Conservation (phyloP, 2,888 invertebrate genomes). For the Molanna angustata region DNA sequence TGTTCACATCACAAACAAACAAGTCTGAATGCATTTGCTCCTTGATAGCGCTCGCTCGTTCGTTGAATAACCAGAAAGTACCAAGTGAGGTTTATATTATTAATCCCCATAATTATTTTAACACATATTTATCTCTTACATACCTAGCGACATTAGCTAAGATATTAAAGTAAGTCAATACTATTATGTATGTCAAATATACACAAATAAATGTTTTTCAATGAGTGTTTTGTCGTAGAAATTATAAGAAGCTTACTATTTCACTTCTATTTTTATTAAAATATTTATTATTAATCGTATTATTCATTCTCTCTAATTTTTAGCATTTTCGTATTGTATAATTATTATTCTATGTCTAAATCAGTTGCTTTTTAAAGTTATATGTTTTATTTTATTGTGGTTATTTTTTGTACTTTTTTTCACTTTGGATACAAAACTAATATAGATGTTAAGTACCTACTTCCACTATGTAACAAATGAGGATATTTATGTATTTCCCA, state of each 20-base stretch:
- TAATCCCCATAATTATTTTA: constrained; percentile 22
- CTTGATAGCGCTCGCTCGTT: constrained; percentile 20
- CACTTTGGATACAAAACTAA: constrained; percentile 20
- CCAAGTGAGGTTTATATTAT: constrained; percentile 25
- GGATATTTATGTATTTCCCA: no score
- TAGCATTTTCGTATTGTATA: neutral
- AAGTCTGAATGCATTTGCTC: constrained; percentile 28
- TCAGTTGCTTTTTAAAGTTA: constrained; percentile 10
- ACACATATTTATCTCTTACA: constrained; percentile 21
- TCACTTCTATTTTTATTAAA: constrained; percentile 10
- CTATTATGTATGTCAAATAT: constrained; percentile 30
- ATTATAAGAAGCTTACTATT: constrained; percentile 29
- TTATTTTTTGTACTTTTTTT: constrained; percentile 6
- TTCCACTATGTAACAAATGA: no score
- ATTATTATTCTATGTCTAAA: neutral
- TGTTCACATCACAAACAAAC: constrained; percentile 10
- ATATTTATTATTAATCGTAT: neutral
- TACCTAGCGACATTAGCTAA: constrained; percentile 29
- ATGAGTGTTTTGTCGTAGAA: constrained; percentile 33
- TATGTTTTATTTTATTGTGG: constrained; percentile 3
- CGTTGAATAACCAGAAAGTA: constrained; percentile 22
- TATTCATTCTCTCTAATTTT: neutral
- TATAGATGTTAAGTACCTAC: no score
- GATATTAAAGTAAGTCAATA: constrained; percentile 29
- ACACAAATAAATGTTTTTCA: constrained; percentile 33